These are phyloP conservation scores for Cherax quadricarinatus DNA, from an alignment of 1,140 invertebrate genomes.

Conservation along the genomic window DNA sequence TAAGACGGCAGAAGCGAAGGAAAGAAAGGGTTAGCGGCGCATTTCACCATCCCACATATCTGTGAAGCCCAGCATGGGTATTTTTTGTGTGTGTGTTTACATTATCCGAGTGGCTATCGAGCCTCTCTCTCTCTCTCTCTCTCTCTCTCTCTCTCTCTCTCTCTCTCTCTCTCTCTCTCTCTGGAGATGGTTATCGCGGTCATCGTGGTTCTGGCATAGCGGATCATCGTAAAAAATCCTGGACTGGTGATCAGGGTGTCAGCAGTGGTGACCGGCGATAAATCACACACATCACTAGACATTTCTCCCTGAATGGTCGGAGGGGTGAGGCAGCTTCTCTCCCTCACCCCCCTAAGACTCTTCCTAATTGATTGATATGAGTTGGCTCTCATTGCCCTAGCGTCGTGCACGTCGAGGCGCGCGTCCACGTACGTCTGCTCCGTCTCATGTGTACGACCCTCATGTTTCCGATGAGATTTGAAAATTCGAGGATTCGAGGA, in stretches of 20 bases:
- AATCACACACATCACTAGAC: conserved; percentile 48
- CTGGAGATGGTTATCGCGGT: background rate
- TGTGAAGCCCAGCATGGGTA: background rate
- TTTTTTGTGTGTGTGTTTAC: background rate
- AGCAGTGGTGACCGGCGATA: conserved; percentile 6
- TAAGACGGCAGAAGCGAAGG: background rate
- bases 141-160: too few species aligned
- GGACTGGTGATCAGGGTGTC: conserved; percentile 13
- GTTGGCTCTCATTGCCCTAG: background rate
- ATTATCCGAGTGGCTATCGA: background rate
- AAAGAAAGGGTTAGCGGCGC: background rate
- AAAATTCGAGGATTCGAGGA: too few species aligned
- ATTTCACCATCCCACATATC: background rate
- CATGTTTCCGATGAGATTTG: too few species aligned
- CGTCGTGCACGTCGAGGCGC: background rate
- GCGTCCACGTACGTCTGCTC: too few species aligned
- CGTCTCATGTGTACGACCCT: too few species aligned
- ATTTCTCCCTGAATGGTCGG: conserved; percentile 33
- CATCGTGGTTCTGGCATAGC: background rate
- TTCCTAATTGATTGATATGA: conserved; percentile 21
- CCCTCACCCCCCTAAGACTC: too few species aligned
- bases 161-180: background rate
- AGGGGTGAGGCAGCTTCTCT: background rate
- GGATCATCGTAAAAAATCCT: background rate
- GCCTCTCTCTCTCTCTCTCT: background rate